These are phyloP conservation scores for Patella depressa DNA, from an alignment of 2,888 invertebrate species.

Conservation along the genomic window DNA sequence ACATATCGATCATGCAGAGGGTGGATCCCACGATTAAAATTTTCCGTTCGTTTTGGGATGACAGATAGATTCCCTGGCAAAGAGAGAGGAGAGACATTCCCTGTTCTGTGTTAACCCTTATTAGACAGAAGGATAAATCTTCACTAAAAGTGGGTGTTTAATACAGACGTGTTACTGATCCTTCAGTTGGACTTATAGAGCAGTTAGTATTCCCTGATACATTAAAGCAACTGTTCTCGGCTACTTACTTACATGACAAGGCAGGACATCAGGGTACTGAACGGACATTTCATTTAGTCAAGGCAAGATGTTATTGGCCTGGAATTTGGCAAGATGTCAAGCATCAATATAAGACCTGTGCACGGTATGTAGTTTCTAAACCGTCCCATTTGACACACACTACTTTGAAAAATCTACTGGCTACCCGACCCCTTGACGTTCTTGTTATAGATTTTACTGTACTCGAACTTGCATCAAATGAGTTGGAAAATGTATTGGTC, in stretches of 20 bases:
- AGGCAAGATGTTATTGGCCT: too few species aligned
- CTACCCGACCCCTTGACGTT: slow-evolving; percentile 38
- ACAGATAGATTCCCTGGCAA: neutral
- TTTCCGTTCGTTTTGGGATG: neutral
- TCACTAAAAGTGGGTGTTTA: slow-evolving; percentile 15
- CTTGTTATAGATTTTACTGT: slow-evolving; percentile 44
- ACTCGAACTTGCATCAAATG: slow-evolving; percentile 34
- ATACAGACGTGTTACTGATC: slow-evolving; percentile 16
- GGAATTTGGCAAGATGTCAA: too few species aligned
- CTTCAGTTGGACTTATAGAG: slow-evolving; percentile 12
- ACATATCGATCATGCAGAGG: slow-evolving; percentile 6
- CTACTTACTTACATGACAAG: slow-evolving; percentile 29
- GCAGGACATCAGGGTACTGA: too few species aligned
- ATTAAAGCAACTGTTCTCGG: too few species aligned
- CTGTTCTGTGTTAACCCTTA: neutral
- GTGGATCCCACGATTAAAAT: neutral
- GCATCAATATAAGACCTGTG: too few species aligned
- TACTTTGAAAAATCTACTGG: slow-evolving; percentile 29
- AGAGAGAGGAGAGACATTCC: neutral
- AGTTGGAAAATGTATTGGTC: slow-evolving; percentile 37
- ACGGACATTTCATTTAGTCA: too few species aligned
- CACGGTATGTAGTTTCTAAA: slow-evolving; percentile 35
- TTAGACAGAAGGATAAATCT: slow-evolving; percentile 9
- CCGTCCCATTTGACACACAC: slow-evolving; percentile 10
- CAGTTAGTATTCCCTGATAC: slow-evolving; percentile 22